Conservation (phyloP, 2,113 vertebrate genomes). For the Petroica traversi region DNA sequence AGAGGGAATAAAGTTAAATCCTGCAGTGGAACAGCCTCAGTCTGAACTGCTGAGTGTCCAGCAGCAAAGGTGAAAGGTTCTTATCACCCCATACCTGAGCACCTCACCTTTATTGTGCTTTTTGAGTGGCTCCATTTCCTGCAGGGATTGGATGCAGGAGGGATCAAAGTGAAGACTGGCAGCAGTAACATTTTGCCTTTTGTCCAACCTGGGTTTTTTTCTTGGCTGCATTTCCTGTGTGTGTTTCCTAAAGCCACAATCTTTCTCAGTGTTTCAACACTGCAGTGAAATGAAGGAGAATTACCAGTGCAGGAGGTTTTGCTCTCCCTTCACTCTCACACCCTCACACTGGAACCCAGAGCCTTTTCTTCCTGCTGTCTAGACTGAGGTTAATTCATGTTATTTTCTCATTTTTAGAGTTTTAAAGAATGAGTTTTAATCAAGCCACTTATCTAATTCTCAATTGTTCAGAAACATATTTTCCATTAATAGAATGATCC, state of each 20-base stretch:
- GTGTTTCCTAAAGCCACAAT: neutral
- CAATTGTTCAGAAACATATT: conserved; percentile 24
- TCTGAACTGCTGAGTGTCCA: neutral
- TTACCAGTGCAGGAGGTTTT: neutral
- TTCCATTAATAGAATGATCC: conserved; percentile 44
- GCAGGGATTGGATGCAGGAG: accelerated
- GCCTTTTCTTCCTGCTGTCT: neutral
- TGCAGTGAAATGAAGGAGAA: neutral
- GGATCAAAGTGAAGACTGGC: neutral
- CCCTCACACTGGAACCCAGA: neutral
- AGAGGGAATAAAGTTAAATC: neutral
- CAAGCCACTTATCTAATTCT: conserved; percentile 41
- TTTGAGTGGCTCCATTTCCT: neutral
- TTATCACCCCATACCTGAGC: neutral
- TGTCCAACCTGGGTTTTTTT: neutral
- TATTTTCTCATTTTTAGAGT: conserved; percentile 20
- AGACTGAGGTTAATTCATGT: neutral
- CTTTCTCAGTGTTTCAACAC: neutral
- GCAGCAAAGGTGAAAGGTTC: neutral
- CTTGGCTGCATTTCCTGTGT: neutral
- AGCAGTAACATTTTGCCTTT: neutral
- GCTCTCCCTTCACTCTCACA: neutral
- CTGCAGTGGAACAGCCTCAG: too few relatives aligned
- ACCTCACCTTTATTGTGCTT: neutral
- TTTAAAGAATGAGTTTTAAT: conserved; percentile 25